Base-by-base conservation (phyloP, 2,888 invertebrate genomes). In the Sipha maydis region DNA sequence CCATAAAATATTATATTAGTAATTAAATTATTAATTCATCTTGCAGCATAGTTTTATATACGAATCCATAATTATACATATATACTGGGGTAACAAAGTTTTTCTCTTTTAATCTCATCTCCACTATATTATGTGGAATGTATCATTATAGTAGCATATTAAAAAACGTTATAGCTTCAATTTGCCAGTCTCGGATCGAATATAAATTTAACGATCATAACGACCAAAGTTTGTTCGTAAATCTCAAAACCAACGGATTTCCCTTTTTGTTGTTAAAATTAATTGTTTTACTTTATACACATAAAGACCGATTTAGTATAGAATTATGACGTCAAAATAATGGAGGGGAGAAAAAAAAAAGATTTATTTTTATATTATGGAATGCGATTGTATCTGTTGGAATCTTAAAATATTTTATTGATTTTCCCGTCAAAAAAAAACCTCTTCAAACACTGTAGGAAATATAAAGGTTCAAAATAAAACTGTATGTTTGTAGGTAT, bases 241-340 rank as follows among this genome's bases (percentile, higher is more conserved):
- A 84, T 84, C 84, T 76, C 8, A 28, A 31, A 76, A 28, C 38
- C 31, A 31, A 67, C 76, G 76, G 34, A 41, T 84, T 84, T 41
- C 61, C n/a, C 56, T 31, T 75, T 34, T 25, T 19, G 67, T 41
- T 28, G 54, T 85, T 77, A 48, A 84, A 76, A 76, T 31, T 84
- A 76, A 84, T 84, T 84, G 76, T 75, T 75, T 84, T 75, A 83
- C 83, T 56, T 83, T 56, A 25, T 61, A 83, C 71, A 83, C 73
- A 83, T 83, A 83, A 83, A 75, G 56, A n/a, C 48, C 56, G 56
- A 31, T 83, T 71, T 71, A 83, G 54, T 34, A 56, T 75, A 5
- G 73, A 83, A 73, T 83, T 56, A 83, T 73, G 34, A 56, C n/a
- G 54, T 21, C 31, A 28, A 61, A 61, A 56, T 9, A 25, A 79